Evolutionary conservation across 2,888 invertebrate species (phyloP).

Genomic region (Hermaeophaga mercurialis): DNA sequence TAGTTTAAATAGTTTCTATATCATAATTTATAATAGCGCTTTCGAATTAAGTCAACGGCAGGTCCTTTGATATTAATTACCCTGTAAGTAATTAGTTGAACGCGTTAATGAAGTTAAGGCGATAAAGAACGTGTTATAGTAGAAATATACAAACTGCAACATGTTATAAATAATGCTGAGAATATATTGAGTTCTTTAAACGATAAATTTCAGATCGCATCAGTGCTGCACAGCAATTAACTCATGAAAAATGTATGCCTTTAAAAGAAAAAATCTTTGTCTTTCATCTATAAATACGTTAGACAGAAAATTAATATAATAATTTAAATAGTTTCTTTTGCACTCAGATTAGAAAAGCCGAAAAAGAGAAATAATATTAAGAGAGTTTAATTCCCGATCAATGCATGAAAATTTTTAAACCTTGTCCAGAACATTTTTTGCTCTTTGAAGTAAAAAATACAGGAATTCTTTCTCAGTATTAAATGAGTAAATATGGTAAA

Average conservation of each 20-base stretch:
- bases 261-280: constrained; percentile 1
- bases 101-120: constrained; percentile 31
- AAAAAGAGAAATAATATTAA: no score
- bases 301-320: no score
- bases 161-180: constrained; percentile 24
- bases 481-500: no score
- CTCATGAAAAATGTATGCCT: constrained; percentile 16
- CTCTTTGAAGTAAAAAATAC: no score
- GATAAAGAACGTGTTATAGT: constrained; percentile 29
- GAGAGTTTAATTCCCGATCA: no score
- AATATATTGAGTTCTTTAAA: constrained; percentile 21
- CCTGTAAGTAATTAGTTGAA: constrained; percentile 27
- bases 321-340: no score
- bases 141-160: constrained; percentile 26
- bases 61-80: constrained; percentile 29
- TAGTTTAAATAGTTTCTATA: not conserved
- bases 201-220: constrained; percentile 22
- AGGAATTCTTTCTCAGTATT: no score
- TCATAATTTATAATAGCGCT: constrained; percentile 7
- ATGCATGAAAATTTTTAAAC: no score
- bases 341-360: no score
- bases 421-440: no score
- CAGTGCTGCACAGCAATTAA: constrained; percentile 13
- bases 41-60: constrained; percentile 10
- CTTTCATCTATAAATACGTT: no score